A percentile compares a stretch with the other conserved stretches of the same genome.
phyloP scores from a whole-genome alignment of 2,888 invertebrate genomes.

The Tetragnatha montana region DNA sequence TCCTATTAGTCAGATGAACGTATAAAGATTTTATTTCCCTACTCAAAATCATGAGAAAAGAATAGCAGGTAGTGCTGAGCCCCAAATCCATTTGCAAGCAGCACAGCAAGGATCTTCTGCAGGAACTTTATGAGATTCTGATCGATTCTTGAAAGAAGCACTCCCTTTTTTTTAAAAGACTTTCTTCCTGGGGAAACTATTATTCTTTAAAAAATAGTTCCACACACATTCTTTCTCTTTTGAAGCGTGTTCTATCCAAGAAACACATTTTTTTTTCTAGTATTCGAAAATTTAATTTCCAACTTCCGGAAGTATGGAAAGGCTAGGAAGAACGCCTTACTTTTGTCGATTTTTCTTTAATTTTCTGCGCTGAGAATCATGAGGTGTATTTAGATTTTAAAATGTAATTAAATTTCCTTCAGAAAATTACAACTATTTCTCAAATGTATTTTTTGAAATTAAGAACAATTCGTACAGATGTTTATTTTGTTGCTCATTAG shows the following conservation, averaged over 20 bases:
- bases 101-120: slow-evolving; percentile 1
- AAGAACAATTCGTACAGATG: too few species aligned
- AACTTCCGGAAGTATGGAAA: not conserved
- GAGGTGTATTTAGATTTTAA: too few species aligned
- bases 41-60: too few species aligned
- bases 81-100: slow-evolving; percentile 14
- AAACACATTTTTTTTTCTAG: not conserved
- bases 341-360: too few species aligned
- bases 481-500: too few species aligned
- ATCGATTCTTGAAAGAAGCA: slow-evolving; percentile 10
- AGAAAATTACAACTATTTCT: too few species aligned
- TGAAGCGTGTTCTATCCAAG: not conserved
- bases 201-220: not conserved
- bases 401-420: too few species aligned
- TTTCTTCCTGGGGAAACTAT: not conserved
- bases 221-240: not conserved
- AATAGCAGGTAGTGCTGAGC: not conserved
- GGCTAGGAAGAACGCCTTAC: too few species aligned
- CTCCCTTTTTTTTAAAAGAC: not conserved
- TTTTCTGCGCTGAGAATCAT: too few species aligned
- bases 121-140: slow-evolving; percentile 21
- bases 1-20: too few species aligned
- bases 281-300: not conserved
- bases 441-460: too few species aligned
- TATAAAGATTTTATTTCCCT: too few species aligned